Conservation (phyloP, 2,113 vertebrate species). For the Clinocottus analis region DNA sequence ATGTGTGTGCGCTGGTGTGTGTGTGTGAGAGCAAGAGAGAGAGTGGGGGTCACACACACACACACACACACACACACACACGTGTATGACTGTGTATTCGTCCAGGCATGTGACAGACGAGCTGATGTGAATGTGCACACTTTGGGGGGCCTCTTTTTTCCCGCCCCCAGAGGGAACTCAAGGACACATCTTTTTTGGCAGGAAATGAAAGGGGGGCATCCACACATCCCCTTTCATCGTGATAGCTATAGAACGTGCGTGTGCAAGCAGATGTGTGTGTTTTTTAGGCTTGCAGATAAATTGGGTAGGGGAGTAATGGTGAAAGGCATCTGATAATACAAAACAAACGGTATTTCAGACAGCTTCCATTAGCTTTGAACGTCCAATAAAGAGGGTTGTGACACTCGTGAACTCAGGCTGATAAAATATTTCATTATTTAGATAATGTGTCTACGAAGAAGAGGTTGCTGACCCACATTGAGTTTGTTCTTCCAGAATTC, state of each 20-base stretch:
- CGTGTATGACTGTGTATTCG: constrained; percentile 2
- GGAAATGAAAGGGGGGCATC: constrained; percentile 54
- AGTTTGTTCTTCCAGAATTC: not conserved
- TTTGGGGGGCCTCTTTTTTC: constrained; percentile 43
- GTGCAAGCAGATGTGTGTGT: constrained; percentile 7
- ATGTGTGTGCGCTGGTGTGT: not conserved
- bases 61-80: constrained; percentile 5
- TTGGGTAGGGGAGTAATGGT: not conserved
- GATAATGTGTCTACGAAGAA: not conserved
- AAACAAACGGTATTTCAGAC: constrained; percentile 22
- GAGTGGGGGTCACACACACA: not conserved
- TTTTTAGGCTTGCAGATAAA: constrained; percentile 22
- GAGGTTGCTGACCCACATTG: not conserved
- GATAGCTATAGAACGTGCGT: constrained; percentile 4
- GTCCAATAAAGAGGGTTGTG: not conserved
- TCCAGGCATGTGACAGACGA: constrained; percentile 30
- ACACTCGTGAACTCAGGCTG: not conserved
- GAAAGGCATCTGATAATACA: constrained; percentile 8
- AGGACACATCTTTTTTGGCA: constrained; percentile 55
- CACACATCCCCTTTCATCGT: constrained; percentile 8
- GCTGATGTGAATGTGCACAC: constrained; percentile 43
- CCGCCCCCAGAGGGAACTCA: constrained; percentile 48
- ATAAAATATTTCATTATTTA: not conserved
- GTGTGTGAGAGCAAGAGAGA: not conserved
- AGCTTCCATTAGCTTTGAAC: constrained; percentile 6